Evolutionary conservation across 2,113 vertebrate genomes (phyloP).

Genomic region (Todiramphus saurophagus): DNA sequence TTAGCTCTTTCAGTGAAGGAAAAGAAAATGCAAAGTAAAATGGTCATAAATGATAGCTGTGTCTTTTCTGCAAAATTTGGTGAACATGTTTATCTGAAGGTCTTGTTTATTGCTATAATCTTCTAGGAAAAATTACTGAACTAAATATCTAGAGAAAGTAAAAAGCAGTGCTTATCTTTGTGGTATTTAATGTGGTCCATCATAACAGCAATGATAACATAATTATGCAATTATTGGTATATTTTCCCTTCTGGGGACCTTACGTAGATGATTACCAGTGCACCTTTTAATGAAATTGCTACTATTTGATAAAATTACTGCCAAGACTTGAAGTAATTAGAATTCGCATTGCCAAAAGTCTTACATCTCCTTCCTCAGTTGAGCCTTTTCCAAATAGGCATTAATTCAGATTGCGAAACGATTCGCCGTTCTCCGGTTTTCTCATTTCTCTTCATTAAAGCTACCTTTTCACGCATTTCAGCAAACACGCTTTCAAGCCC

Average conservation of each 20-base stretch:
- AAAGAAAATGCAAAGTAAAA: neutral
- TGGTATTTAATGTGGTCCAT: constrained; percentile 59
- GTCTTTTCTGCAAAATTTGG: neutral
- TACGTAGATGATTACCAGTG: constrained; percentile 52
- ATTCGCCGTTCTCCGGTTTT: constrained; percentile 1
- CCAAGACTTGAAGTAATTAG: constrained; percentile 75
- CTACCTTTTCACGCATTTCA: constrained; percentile 31
- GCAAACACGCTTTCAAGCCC: constrained; percentile 41
- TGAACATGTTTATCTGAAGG: neutral
- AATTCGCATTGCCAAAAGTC: constrained; percentile 68
- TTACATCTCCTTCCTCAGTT: constrained; percentile 60
- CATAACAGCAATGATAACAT: constrained; percentile 55
- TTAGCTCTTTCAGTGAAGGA: neutral
- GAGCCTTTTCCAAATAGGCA: constrained; percentile 56
- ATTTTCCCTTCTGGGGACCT: constrained; percentile 50
- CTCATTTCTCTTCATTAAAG: constrained; percentile 28
- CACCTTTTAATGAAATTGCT: constrained; percentile 73
- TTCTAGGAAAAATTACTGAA: constrained; percentile 50
- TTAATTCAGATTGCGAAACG: constrained; percentile 60
- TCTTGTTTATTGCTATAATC: constrained; percentile 49
- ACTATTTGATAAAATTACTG: constrained; percentile 72
- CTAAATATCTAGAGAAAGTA: constrained; percentile 42
- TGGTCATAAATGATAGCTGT: neutral
- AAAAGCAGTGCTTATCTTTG: constrained; percentile 35
- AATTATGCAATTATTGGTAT: constrained; percentile 71